Base-by-base conservation (phyloP, 1,140 invertebrate species). In the Eupristina koningsbergeri region DNA sequence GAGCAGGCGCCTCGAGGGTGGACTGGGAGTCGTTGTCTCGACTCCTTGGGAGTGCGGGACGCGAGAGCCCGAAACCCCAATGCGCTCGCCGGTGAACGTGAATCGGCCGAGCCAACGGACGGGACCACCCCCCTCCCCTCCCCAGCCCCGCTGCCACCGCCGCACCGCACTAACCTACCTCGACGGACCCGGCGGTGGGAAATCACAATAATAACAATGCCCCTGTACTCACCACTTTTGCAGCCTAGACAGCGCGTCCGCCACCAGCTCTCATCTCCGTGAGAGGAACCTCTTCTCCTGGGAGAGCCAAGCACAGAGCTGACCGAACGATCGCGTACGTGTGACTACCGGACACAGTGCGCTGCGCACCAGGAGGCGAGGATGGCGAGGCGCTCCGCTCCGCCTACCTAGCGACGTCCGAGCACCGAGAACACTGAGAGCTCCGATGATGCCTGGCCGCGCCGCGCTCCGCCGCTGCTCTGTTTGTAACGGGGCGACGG, bases 181-280 rank as follows among this genome's bases (percentile, higher is more conserved):
- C 1, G 13, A 36, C n/a, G n/a, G 41, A 41, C 36, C 3, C 19
- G 6, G n/a, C 22, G 6, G 36, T 71, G 39, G 67, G 9, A 71
- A 71, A 71, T 26, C 1, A n/a, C 36, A 9, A 75, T 26, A 29
- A 75, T 53, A 19, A 31, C 29, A 50, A 75, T 61, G 47, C 0
- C 15, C 22, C 22, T 26, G 34, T 64, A 78, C 61, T 82, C 77
- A 80, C 81, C 61, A 61, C 41, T 80, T 19, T 61, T 81, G 34
- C 47, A 77, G 74, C 29, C 9, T 41, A 17, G 26, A 45, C 67
- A 61, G 19, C 17, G 2, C 19, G n/a, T 9, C 2, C n/a, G 29
- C n/a, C 26, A 22, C 50, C 39, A 9, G 29, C 61, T 85, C 17
- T 77, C 63, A 58, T 80, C 34, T 31, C 39, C 50, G 26, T 1